Evolutionary conservation across 2,113 vertebrate species (phyloP).

Genomic region (Sander vitreus): DNA sequence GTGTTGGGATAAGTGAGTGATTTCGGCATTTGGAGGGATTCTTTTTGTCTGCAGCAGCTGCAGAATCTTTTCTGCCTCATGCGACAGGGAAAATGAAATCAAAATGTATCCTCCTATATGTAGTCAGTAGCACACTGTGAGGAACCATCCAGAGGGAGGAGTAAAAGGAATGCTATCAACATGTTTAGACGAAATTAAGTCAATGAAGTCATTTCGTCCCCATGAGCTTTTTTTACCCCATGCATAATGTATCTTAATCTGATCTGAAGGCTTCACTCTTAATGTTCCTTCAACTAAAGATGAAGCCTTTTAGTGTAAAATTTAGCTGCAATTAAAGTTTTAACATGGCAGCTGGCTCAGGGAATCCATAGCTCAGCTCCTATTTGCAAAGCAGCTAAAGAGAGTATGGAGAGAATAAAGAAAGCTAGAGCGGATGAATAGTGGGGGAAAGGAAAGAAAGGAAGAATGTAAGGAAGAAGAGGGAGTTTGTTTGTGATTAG

Average conservation of each 20-base stretch:
- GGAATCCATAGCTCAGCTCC: constrained; percentile 71
- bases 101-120: constrained; percentile 43
- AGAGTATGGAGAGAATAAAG: constrained; percentile 57
- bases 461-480: constrained; percentile 20
- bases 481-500: constrained; percentile 31
- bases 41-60: constrained; percentile 31
- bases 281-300: constrained; percentile 74
- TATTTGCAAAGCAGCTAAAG: constrained; percentile 73
- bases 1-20: constrained; percentile 21
- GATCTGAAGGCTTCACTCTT: constrained; percentile 75
- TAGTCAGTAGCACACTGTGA: constrained; percentile 37
- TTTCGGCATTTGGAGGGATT: constrained; percentile 9
- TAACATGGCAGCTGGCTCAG: constrained; percentile 76
- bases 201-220: constrained; percentile 65
- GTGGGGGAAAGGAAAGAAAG: constrained; percentile 22
- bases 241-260: constrained; percentile 80
- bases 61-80: constrained; percentile 33
- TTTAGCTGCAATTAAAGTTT: constrained; percentile 82
- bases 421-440: constrained; percentile 44
- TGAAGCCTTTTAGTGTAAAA: constrained; percentile 75
- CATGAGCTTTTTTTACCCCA: constrained; percentile 33
- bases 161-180: constrained; percentile 56
- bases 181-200: constrained; percentile 64
- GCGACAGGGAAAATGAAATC: constrained; percentile 30
- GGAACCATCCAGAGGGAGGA: constrained; percentile 17